Percentiles rank a stretch among this genome's conserved stretches.
These are phyloP conservation scores for Nautilus pompilius DNA, from an alignment of 1,140 invertebrate species.

Conservation along the genomic window DNA sequence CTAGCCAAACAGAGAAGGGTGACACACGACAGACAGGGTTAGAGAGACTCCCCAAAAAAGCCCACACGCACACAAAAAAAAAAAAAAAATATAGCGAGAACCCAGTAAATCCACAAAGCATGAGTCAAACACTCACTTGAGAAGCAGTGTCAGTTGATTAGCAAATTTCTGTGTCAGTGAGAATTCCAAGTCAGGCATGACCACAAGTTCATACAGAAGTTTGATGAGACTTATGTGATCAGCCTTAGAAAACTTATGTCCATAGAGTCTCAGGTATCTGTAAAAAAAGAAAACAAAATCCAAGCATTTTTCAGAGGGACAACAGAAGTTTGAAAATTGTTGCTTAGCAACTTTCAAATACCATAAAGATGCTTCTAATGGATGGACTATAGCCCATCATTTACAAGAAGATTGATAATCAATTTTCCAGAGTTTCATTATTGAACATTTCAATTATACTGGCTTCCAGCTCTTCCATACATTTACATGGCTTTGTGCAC, in stretches of 20 bases:
- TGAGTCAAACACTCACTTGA: slow-evolving; percentile 51
- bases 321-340: too few relatives aligned
- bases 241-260: slow-evolving; percentile 82
- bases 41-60: background rate
- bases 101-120: background rate
- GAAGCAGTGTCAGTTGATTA: slow-evolving; percentile 43
- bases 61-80: background rate
- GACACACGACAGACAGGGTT: background rate
- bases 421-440: too few relatives aligned
- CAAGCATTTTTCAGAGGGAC: too few relatives aligned
- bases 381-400: too few relatives aligned
- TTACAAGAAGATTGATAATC: too few relatives aligned
- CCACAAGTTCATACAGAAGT: slow-evolving; percentile 73
- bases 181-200: slow-evolving; percentile 74
- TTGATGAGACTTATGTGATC: slow-evolving; percentile 88
- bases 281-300: slow-evolving; percentile 13
- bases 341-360: too few relatives aligned
- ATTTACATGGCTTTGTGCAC: too few relatives aligned
- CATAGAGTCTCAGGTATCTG: slow-evolving; percentile 77
- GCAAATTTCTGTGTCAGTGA: slow-evolving; percentile 69
- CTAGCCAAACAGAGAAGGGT: too few relatives aligned
- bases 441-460: too few relatives aligned
- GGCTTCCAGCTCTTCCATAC: too few relatives aligned
- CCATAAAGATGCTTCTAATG: too few relatives aligned
- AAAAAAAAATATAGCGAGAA: background rate